Conservation (phyloP, 2,888 invertebrate species). For the Andrena marginata region DNA sequence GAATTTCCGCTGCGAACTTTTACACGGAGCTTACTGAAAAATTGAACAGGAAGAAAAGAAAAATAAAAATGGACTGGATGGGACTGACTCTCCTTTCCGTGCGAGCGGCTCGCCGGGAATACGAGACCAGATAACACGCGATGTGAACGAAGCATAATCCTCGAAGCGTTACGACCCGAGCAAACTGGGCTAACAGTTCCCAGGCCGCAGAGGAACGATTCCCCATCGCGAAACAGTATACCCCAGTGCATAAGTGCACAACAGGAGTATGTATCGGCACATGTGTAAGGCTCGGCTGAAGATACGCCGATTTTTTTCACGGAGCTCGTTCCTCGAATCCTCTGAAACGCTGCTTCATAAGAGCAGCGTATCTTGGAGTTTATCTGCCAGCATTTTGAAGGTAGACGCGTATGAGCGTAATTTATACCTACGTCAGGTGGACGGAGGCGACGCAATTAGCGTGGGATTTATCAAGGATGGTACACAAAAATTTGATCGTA, state of each 20-base stretch:
- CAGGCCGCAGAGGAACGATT: slow-evolving; percentile 71
- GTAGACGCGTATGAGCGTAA: neutral
- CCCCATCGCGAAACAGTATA: slow-evolving; percentile 62
- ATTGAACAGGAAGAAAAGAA: neutral
- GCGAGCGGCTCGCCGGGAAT: slow-evolving; percentile 51
- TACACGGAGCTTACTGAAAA: neutral
- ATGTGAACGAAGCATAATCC: slow-evolving; percentile 76
- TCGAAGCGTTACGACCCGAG: slow-evolving; percentile 77
- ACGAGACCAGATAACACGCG: slow-evolving; percentile 54
- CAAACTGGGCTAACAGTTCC: slow-evolving; percentile 80
- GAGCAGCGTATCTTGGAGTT: neutral
- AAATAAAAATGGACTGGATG: slow-evolving; percentile 12
- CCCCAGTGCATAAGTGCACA: slow-evolving; percentile 22
- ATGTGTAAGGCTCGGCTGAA: slow-evolving; percentile 37
- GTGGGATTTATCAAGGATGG: neutral
- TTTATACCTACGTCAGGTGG: neutral
- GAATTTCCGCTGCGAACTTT: neutral
- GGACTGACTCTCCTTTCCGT: slow-evolving; percentile 45
- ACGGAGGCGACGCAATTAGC: neutral
- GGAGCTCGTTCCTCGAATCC: slow-evolving; percentile 30
- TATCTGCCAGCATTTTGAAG: neutral
- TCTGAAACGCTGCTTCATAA: slow-evolving; percentile 1
- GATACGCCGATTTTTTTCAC: slow-evolving; percentile 26
- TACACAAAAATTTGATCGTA: neutral
- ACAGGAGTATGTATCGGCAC: slow-evolving; percentile 32